A percentile compares a stretch with the other conserved stretches of the same genome.
Evolutionary conservation across 2,113 vertebrate species (phyloP).

Genomic region (Sinocyclocheilus rhinocerous): DNA sequence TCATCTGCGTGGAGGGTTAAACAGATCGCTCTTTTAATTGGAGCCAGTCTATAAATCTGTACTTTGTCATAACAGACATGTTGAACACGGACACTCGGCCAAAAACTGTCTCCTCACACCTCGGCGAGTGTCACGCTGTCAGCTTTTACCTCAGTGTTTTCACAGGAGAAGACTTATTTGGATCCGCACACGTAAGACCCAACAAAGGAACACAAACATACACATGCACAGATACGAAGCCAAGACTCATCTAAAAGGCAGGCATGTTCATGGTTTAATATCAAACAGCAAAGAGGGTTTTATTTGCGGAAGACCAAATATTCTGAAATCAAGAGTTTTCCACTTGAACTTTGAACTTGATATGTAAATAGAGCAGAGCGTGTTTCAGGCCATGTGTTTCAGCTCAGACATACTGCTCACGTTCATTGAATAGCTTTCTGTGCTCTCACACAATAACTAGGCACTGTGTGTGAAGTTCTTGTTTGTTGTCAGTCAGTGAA

Average conservation of each 20-base stretch:
- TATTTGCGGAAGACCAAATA: conserved; percentile 16
- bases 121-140: conserved; percentile 15
- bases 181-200: neutral
- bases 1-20: conserved; percentile 32
- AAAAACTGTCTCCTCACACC: conserved; percentile 46
- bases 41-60: conserved; percentile 54
- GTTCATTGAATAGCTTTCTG: conserved; percentile 12
- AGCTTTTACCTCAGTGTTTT: conserved; percentile 6
- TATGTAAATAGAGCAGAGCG: conserved; percentile 47
- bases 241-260: neutral
- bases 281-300: conserved; percentile 7
- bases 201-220: conserved; percentile 12
- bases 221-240: neutral
- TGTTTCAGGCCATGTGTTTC: conserved; percentile 51
- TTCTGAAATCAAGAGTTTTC: conserved; percentile 39
- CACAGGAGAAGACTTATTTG: conserved; percentile 19
- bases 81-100: conserved; percentile 35
- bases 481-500: conserved; percentile 35
- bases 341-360: conserved; percentile 48
- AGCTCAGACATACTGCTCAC: conserved; percentile 37
- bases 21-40: conserved; percentile 49
- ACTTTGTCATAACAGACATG: conserved; percentile 59
- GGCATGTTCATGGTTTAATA: conserved; percentile 7
- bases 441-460: conserved; percentile 34
- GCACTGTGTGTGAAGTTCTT: conserved; percentile 22